Base-by-base conservation (phyloP, 2,797 vertebrate genomes). In the Esox masquinongy region DNA sequence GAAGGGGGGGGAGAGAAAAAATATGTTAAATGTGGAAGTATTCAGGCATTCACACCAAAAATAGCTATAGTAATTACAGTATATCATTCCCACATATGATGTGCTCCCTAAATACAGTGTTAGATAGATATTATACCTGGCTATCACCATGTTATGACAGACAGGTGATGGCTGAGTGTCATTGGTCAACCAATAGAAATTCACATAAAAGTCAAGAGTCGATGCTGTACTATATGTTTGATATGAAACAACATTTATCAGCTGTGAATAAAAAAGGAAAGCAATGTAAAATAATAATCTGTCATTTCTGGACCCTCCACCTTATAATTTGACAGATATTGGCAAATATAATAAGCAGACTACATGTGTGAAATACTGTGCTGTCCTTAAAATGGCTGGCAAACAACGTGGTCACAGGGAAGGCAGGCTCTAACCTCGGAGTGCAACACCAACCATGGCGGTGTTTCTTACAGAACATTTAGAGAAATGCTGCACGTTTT, bases 381-480 rank as follows among this genome's bases (percentile, higher is more conserved):
- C 53, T 70, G 77, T 22, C 4, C 56, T 78, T 43, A 67, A 83
- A 82, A 14, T 75, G 79, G 76, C 83, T 74, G 70, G 76, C 53
- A 70, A 56, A 31, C 61, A 66, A 17, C 12, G 19, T 12, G 12
- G 53, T 49, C 7, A 51, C 77, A 61, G 77, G 17, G 36, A 76
- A 64, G 77, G 80, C 68, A 84, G 85, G 82, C 82, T 86, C 73
- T 81, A 64, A 70, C 72, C 67, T 78, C 50, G 51, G 17, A 9
- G 51, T 69, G 7, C 69, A 84, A 82, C 16, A 3, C 69, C 68
- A 63, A 70, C 68, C 59, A 71, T 24, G 70, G 19, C 11, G 43
- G n/a, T 47, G n/a, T 71, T 61, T 75, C 61, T 22, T 17, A 22
- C 29, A 31, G 29, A 31, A 29, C 50, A 70, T 1, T 43, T 51